These are phyloP conservation scores for Rhodophaea formosa DNA, from an alignment of 2,888 invertebrate genomes.

Conservation along the genomic window DNA sequence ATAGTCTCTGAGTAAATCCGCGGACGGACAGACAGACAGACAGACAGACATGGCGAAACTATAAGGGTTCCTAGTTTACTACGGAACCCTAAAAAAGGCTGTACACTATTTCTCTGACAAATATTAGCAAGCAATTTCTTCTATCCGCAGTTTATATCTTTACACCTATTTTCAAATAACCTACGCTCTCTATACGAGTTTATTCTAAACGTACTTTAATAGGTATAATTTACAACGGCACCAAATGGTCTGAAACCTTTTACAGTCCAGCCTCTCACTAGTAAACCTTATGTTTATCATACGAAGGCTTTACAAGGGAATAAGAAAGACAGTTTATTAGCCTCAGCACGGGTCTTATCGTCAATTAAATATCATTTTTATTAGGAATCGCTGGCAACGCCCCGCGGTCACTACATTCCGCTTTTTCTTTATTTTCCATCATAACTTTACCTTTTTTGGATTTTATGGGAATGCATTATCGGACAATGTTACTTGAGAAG, in stretches of 20 bases:
- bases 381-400: constrained; percentile 68
- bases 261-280: constrained; percentile 31
- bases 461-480: constrained; percentile 39
- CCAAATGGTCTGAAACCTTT: constrained; percentile 42
- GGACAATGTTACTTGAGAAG: constrained; percentile 37
- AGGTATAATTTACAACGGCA: constrained; percentile 17
- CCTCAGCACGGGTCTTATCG: constrained; percentile 72
- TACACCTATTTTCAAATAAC: too few relatives aligned
- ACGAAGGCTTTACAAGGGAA: constrained; percentile 65
- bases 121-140: too few relatives aligned
- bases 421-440: constrained; percentile 53
- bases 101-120: too few relatives aligned
- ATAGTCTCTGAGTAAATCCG: too few relatives aligned
- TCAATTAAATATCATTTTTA: constrained; percentile 81
- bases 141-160: too few relatives aligned
- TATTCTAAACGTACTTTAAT: too few relatives aligned
- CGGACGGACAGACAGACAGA: too few relatives aligned
- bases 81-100: too few relatives aligned
- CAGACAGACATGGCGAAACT: too few relatives aligned
- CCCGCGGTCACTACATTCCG: constrained; percentile 57
- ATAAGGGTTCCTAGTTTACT: too few relatives aligned
- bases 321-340: constrained; percentile 78
- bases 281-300: constrained; percentile 59
- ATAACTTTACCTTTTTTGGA: constrained; percentile 45
- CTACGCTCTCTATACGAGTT: too few relatives aligned